phyloP scores from a whole-genome alignment of 2,888 invertebrate genomes.

The Acrobasis consociella region DNA sequence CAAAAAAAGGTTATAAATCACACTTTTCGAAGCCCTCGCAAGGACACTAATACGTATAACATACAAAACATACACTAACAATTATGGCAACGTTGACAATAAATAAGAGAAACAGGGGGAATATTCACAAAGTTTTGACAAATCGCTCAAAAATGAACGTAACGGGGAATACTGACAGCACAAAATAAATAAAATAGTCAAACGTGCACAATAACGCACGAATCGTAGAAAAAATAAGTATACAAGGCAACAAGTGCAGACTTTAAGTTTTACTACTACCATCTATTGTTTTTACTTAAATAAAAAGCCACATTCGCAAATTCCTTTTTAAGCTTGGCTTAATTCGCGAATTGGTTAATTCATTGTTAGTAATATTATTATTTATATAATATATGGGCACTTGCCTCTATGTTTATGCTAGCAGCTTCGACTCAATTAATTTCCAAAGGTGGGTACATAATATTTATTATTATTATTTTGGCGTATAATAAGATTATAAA shows the following conservation, averaged over 20 bases:
- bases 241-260: slow-evolving; percentile 83
- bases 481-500: slow-evolving; percentile 41
- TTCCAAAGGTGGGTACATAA: slow-evolving; percentile 32
- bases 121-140: slow-evolving; percentile 63
- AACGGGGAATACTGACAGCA: slow-evolving; percentile 66
- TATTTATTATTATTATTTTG: slow-evolving; percentile 39
- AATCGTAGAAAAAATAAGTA: slow-evolving; percentile 71
- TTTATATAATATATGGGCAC: slow-evolving; percentile 59
- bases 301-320: slow-evolving; percentile 77
- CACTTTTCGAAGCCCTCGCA: slow-evolving; percentile 63
- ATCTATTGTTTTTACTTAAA: slow-evolving; percentile 67
- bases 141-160: slow-evolving; percentile 40
- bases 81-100: slow-evolving; percentile 83
- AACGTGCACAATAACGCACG: slow-evolving; percentile 63
- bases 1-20: slow-evolving; percentile 73
- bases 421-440: slow-evolving; percentile 47
- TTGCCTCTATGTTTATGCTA: slow-evolving; percentile 46
- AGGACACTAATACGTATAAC: slow-evolving; percentile 75
- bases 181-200: slow-evolving; percentile 66
- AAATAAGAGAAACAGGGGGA: slow-evolving; percentile 70
- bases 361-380: slow-evolving; percentile 67
- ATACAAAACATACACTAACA: slow-evolving; percentile 78
- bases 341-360: slow-evolving; percentile 75
- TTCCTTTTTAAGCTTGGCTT: slow-evolving; percentile 76
- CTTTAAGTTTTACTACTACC: slow-evolving; percentile 79